Conservation (phyloP, 2,888 invertebrate genomes). For the Biston stratarius region DNA sequence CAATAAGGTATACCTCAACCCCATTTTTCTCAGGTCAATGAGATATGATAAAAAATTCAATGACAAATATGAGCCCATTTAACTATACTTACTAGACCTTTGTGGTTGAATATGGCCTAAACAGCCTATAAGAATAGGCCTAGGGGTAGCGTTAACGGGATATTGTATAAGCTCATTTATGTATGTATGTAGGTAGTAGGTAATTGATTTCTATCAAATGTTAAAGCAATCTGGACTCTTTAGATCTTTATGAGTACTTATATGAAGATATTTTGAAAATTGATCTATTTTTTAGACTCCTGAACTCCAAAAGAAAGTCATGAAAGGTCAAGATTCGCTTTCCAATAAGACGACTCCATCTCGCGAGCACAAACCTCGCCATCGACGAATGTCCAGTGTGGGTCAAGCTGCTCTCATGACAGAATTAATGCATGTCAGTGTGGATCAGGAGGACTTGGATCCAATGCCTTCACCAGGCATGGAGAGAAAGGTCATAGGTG, state of each 20-base stretch:
- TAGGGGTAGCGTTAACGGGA: no score
- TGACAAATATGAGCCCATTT: no score
- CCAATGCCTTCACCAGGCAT: slow-evolving; percentile 65
- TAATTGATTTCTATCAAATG: no score
- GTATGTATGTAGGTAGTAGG: no score
- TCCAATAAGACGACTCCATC: slow-evolving; percentile 68
- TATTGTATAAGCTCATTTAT: no score
- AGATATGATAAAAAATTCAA: neutral
- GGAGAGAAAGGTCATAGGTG: slow-evolving; percentile 75
- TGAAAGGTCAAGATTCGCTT: slow-evolving; percentile 60
- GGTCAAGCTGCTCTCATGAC: slow-evolving; percentile 69
- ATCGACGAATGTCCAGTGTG: slow-evolving; percentile 75
- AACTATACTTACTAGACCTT: no score
- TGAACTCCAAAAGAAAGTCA: slow-evolving; percentile 69
- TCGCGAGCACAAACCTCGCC: slow-evolving; percentile 64
- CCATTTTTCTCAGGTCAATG: neutral
- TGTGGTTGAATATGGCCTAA: no score
- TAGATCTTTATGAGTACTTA: neutral
- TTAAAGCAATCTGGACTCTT: no score
- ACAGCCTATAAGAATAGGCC: no score
- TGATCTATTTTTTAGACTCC: slow-evolving; percentile 61
- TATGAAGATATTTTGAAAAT: neutral
- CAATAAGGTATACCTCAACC: slow-evolving; percentile 60
- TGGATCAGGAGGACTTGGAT: slow-evolving; percentile 66
- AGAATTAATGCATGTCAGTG: slow-evolving; percentile 72